phyloP scores from a whole-genome alignment of 2,888 invertebrate genomes.

The Melinaea marsaeus region DNA sequence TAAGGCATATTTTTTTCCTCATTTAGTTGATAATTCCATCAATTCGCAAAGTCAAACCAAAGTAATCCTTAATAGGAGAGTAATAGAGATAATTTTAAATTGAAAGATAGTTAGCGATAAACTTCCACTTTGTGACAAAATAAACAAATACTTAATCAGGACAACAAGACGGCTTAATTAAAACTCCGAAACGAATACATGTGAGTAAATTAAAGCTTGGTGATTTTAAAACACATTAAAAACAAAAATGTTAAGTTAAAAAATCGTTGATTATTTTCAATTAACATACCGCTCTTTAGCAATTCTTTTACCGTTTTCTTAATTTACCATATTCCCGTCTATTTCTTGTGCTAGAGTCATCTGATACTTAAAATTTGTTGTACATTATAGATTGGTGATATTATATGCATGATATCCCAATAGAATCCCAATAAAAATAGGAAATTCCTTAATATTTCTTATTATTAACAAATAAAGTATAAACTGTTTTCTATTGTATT shows the following conservation, averaged over 20 bases:
- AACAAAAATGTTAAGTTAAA: conserved; percentile 2
- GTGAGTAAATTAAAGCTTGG: conserved; percentile 48
- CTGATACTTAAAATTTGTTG: no score
- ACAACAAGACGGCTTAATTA: conserved; percentile 63
- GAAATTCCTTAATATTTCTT: no score
- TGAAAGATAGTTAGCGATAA: conserved; percentile 20
- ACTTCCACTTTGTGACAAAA: conserved; percentile 44
- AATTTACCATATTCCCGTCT: no score
- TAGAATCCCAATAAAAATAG: no score
- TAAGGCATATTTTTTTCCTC: conserved; percentile 23
- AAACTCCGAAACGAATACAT: conserved; percentile 46
- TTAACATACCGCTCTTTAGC: no score
- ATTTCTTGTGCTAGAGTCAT: no score
- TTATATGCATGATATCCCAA: no score
- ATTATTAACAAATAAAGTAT: no score
- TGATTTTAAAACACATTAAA: conserved; percentile 21
- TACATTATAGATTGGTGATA: no score
- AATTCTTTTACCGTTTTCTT: no score
- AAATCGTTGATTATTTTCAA: conserved; percentile 1
- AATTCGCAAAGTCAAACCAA: neutral
- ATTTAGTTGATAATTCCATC: conserved; percentile 29
- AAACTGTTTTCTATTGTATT: no score
- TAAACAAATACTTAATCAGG: conserved; percentile 50
- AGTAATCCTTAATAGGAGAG: neutral
- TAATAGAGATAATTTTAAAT: conserved; percentile 4